These are phyloP conservation scores for Malacosoma neustria DNA, from an alignment of 2,888 invertebrate species.

Conservation along the genomic window DNA sequence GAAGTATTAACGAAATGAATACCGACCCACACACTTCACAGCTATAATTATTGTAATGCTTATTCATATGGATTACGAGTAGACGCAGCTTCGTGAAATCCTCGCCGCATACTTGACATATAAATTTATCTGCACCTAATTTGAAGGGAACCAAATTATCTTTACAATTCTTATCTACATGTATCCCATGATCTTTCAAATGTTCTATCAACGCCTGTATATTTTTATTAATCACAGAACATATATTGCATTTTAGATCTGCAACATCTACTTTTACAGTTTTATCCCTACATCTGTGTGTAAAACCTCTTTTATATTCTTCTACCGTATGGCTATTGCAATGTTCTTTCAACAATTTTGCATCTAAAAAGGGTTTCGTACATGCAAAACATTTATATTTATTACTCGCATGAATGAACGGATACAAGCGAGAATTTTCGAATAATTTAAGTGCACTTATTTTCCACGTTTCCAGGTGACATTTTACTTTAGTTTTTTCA, in stretches of 20 bases:
- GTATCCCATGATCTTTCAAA: constrained; percentile 37
- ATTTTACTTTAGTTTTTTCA: constrained; percentile 6
- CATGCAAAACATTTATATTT: constrained; percentile 55
- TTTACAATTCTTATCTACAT: constrained; percentile 27
- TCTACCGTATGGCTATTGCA: constrained; percentile 24
- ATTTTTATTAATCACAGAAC: constrained; percentile 21
- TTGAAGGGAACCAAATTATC: constrained; percentile 55
- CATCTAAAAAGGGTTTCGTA: constrained; percentile 30
- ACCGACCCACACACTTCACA: constrained; percentile 53
- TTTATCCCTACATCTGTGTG: constrained; percentile 34
- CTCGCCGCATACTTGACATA: constrained; percentile 48
- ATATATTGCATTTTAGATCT: constrained; percentile 41
- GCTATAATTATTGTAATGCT: constrained; percentile 52
- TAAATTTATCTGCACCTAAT: constrained; percentile 31
- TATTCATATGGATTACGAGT: constrained; percentile 53
- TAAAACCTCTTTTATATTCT: constrained; percentile 33
- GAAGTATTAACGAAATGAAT: constrained; percentile 35
- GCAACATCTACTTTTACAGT: constrained; percentile 48
- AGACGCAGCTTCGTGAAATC: constrained; percentile 37
- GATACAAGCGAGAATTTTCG: constrained; percentile 43
- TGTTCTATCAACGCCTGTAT: constrained; percentile 37
- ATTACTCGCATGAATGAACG: constrained; percentile 41
- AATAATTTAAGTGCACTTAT: constrained; percentile 41
- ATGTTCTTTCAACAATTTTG: constrained; percentile 33
- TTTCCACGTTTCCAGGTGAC: constrained; percentile 28